Conservation (phyloP, 2,797 vertebrate genomes). For the Manis pentadactyla region DNA sequence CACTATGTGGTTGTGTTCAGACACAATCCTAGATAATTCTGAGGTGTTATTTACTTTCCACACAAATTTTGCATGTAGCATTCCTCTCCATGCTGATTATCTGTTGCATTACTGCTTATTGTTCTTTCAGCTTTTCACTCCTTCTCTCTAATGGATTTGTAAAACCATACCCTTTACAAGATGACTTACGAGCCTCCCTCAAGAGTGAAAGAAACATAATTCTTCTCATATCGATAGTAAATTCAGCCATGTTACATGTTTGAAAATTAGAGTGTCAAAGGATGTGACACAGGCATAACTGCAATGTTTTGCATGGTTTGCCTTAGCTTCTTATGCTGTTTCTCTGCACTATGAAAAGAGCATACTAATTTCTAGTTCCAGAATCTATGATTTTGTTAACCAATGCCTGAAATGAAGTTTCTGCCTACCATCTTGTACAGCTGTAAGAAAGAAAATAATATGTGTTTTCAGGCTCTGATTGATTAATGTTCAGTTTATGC, state of each 20-base stretch:
- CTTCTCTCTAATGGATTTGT: not conserved
- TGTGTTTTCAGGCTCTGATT: not conserved
- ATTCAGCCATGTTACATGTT: not conserved
- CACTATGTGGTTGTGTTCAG: not conserved
- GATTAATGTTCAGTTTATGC: not conserved
- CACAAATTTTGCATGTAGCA: not conserved
- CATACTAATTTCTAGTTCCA: not conserved
- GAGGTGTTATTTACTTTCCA: not conserved
- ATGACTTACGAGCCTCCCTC: not conserved
- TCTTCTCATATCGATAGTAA: not conserved
- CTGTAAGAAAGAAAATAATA: not conserved
- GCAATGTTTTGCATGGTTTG: not conserved
- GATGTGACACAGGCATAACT: not conserved
- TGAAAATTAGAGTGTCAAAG: not conserved
- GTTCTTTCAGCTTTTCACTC: not conserved
- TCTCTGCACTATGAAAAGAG: not conserved
- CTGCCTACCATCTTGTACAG: not conserved
- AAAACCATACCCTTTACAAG: not conserved
- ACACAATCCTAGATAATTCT: not conserved
- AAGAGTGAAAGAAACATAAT: not conserved
- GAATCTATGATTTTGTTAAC: not conserved
- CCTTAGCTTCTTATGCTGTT: not conserved
- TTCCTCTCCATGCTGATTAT: not conserved
- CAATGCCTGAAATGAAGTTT: not conserved
- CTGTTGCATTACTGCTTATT: not conserved